These are phyloP conservation scores for Naja naja DNA, from an alignment of 2,113 vertebrate species.

Conservation along the genomic window DNA sequence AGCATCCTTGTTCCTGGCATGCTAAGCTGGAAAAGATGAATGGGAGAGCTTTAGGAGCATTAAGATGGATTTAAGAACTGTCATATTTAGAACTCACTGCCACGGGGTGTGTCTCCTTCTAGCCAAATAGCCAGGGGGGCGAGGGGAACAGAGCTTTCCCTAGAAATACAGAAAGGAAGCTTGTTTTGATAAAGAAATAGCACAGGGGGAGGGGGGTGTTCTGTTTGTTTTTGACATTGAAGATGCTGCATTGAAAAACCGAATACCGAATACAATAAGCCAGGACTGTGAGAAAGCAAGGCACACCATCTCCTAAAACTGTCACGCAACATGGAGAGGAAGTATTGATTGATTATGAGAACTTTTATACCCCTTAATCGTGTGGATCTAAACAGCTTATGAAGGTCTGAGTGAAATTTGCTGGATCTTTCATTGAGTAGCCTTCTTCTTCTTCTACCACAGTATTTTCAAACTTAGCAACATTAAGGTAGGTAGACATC, in stretches of 20 bases:
- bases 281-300: neutral
- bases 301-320: neutral
- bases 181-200: neutral
- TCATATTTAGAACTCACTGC: neutral
- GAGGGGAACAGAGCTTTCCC: neutral
- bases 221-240: neutral
- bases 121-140: neutral
- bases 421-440: neutral
- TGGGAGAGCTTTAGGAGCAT: neutral
- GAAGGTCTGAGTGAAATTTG: neutral
- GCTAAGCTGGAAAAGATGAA: constrained; percentile 9
- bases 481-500: neutral
- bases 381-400: neutral
- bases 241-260: neutral
- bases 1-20: neutral
- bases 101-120: neutral
- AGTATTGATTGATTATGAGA: neutral
- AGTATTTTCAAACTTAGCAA: neutral
- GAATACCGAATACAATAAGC: too few species aligned
- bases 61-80: constrained; percentile 5
- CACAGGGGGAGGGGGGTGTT: too few species aligned
- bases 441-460: neutral
- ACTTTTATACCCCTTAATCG: neutral
- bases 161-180: neutral
- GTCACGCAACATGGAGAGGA: too few species aligned